Evolutionary conservation across 2,113 vertebrate species (phyloP), one percentile per base, ranked within the genome.

Genomic region (Dasyornis broadbenti): DNA sequence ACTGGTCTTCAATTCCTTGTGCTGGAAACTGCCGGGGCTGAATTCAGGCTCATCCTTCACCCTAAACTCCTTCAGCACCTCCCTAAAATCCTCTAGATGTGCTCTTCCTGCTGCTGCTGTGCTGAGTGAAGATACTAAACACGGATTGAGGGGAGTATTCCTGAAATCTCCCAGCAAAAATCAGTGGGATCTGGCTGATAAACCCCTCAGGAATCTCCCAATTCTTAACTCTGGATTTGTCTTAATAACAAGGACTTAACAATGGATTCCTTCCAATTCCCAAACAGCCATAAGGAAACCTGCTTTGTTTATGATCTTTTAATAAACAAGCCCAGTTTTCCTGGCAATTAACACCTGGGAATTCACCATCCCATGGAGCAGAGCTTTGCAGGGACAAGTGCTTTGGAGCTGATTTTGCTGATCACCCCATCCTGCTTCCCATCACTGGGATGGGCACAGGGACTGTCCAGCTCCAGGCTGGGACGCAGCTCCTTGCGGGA

Each of bases 131-230:
- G 70, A 35, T 4, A 16, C 9, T 9, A 57, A 23, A 31, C 3
- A 4, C 1, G 8, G 68, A 7, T 0, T 33, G 60, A 53, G 9
- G 6, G 1, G n/a, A 72, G 15, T 1, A 30, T 45, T 86, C 52
- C 57, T 27, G 24, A 17, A 52, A 27, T 13, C 19, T 40, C 63
- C 6, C 1, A 2, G n/a, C 10, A 24, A 77, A 79, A 47, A 20
- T 26, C 2, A 1, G 9, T 4, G 28, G 6, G 63, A 33, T 47
- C 8, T 4, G 3, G 31, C 18, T 35, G 66, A 82, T 6, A 57
- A 79, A 44, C 5, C 76, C 42, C 57, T 71, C 2, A 1, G 63
- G 28, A 68, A 93, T 66, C 3, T 35, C 47, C 44, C 31, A 40
- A 0, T 24, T 35, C 37, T 33, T 72, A n/a, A n/a, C n/a, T n/a